Base-by-base conservation (phyloP, 2,797 vertebrate genomes). In the Pteronotus mesoamericanus region DNA sequence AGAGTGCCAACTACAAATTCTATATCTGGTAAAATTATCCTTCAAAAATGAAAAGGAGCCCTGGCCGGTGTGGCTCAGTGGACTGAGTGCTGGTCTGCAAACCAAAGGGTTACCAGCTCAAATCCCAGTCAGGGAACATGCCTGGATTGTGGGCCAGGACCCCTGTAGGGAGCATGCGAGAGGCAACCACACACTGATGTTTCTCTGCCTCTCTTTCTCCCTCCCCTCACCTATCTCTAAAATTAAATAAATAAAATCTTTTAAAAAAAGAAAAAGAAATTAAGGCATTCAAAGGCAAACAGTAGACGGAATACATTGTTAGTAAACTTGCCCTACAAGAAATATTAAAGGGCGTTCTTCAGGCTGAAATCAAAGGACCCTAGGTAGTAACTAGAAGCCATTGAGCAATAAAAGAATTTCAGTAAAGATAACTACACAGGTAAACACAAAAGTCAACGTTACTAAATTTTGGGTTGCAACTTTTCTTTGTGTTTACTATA, bases 331-430 rank as follows among this genome's bases (percentile, higher is more conserved):
- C 14, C 71, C 86, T 72, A 64, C 2, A 78, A 55, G 29, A 71
- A 91, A 83, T 83, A 32, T 10, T 95, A 92, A 88, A 77, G 32
- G 66, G 42, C 44, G 22, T 32, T 59, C 61, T 92, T 77, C 48
- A 80, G 39, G 55, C 37, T 66, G 37, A 94, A 91, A 83, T 48
- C 16, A 92, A 95, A 94, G 72, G 18, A 34, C 71, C 78, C 22
- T 22, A 32, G 22, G 86, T 42, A 86, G 34, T 85, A 79, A 87
- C 39, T 87, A n/a, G 39, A 80, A 85, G 32, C 14, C 84, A 80
- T 55, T 55, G 79, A 94, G 32, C 86, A 86, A 94, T 22, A 91
- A 42, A 91, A n/a, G 75, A 64, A 75, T 74, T 74, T 68, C 55
- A 91, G 5, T 74, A 72, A 80, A n/a, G n/a, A n/a, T n/a, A n/a